Conservation (phyloP, 1,140 invertebrate genomes). For the Sipha flava region DNA sequence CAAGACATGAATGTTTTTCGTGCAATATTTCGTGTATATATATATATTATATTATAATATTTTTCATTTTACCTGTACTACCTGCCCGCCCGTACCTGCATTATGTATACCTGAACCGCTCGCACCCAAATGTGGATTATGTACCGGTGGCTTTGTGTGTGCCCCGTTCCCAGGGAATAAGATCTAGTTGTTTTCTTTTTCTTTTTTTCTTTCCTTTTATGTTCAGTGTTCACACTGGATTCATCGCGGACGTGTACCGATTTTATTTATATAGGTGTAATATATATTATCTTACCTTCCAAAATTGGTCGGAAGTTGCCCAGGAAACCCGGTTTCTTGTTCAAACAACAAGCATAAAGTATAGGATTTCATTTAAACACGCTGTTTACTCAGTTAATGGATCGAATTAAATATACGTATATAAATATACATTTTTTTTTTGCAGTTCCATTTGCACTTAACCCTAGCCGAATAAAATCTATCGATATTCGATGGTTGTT, state of each 20-base stretch:
- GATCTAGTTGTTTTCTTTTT: background rate
- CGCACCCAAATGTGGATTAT: background rate
- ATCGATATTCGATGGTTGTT: background rate
- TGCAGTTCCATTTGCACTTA: background rate
- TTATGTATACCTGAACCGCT: background rate
- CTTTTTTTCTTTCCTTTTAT: background rate
- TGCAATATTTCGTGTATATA: background rate
- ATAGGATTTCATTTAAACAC: constrained; percentile 13
- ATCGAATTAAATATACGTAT: constrained; percentile 1
- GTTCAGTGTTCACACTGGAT: background rate
- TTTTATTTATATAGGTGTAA: background rate
- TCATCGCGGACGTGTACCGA: background rate
- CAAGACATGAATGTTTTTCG: background rate
- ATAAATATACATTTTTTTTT: background rate
- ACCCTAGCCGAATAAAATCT: background rate
- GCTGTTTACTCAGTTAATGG: constrained; percentile 3
- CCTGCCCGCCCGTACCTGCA: background rate
- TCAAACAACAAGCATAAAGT: constrained; percentile 15
- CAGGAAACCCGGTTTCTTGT: constrained; percentile 28
- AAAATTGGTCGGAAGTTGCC: constrained; percentile 21
- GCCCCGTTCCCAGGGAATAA: background rate
- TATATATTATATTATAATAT: background rate
- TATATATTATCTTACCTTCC: background rate
- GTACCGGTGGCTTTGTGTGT: background rate
- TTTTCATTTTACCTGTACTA: background rate